A percentile compares a stretch with the other conserved stretches of the same genome.
phyloP scores from a whole-genome alignment of 2,797 vertebrate species.

The Melanotaenia nigrans region DNA sequence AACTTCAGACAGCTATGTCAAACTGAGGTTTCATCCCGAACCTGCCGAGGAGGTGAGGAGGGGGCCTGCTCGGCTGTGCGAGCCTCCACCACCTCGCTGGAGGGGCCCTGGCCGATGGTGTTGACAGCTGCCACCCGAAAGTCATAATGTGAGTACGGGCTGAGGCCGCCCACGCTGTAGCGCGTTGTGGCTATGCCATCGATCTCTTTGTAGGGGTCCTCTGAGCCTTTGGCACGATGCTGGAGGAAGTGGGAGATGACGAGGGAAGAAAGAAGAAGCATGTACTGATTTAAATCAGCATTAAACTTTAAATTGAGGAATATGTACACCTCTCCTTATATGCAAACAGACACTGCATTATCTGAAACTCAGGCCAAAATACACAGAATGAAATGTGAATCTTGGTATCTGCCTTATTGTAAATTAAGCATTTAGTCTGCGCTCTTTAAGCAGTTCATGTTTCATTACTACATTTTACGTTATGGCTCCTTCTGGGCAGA shows the following conservation, averaged over 20 bases:
- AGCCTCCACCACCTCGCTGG: slow-evolving; percentile 93
- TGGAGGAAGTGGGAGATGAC: slow-evolving; percentile 59
- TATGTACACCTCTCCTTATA: not conserved
- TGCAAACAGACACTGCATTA: not conserved
- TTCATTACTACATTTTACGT: slow-evolving; percentile 29
- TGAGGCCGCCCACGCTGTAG: slow-evolving; percentile 97
- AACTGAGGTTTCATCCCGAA: slow-evolving; percentile 64
- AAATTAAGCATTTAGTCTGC: slow-evolving; percentile 13
- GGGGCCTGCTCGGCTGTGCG: slow-evolving; percentile 97
- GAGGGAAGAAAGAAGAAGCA: not conserved
- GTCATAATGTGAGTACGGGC: slow-evolving; percentile 97
- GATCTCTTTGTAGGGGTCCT: slow-evolving; percentile 96
- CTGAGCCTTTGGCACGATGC: slow-evolving; percentile 91
- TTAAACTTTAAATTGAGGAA: not conserved
- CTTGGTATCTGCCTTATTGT: slow-evolving; percentile 8
- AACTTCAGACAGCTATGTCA: not conserved
- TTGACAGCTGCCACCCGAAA: slow-evolving; percentile 96
- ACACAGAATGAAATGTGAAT: slow-evolving; percentile 7
- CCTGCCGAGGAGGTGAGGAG: slow-evolving; percentile 93
- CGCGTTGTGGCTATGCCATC: slow-evolving; percentile 97
- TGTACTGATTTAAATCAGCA: slow-evolving; percentile 16
- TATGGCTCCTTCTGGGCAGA: slow-evolving; percentile 4
- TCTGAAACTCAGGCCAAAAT: slow-evolving; percentile 8
- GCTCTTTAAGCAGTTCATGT: slow-evolving; percentile 1
- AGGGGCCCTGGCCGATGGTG: slow-evolving; percentile 94